Conservation (phyloP, 2,888 invertebrate species). For the Melolontha melolontha region DNA sequence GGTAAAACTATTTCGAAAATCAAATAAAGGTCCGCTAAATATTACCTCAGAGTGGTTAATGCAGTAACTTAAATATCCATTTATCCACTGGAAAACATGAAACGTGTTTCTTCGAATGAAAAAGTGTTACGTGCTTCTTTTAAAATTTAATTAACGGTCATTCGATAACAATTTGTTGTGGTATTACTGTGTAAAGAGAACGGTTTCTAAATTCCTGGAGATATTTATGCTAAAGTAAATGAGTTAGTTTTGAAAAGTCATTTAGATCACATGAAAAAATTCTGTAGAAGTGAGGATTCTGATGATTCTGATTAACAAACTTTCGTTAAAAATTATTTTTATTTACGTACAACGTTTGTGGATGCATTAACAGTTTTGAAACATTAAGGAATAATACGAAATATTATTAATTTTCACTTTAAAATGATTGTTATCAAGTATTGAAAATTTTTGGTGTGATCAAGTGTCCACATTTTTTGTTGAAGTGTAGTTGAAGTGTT, state of each 20-base stretch:
- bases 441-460: too few relatives aligned
- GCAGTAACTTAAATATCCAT: constrained; percentile 15
- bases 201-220: constrained; percentile 27
- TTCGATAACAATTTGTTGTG: constrained; percentile 18
- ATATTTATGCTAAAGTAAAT: not conserved
- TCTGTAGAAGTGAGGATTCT: too few relatives aligned
- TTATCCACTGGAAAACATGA: constrained; percentile 7
- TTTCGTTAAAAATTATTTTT: too few relatives aligned
- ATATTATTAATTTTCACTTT: too few relatives aligned
- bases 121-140: constrained; percentile 19
- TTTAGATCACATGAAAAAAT: too few relatives aligned
- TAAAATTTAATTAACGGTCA: constrained; percentile 31
- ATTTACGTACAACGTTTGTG: too few relatives aligned
- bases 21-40: constrained; percentile 14
- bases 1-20: constrained; percentile 3
- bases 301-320: too few relatives aligned
- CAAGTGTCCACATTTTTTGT: too few relatives aligned
- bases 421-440: too few relatives aligned
- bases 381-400: too few relatives aligned
- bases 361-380: too few relatives aligned
- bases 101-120: constrained; percentile 20
- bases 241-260: constrained; percentile 2
- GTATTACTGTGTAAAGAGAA: constrained; percentile 20
- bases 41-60: constrained; percentile 24
- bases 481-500: too few relatives aligned